phyloP scores from a whole-genome alignment of 2,888 invertebrate genomes.

The Cheiracanthium punctorium region DNA sequence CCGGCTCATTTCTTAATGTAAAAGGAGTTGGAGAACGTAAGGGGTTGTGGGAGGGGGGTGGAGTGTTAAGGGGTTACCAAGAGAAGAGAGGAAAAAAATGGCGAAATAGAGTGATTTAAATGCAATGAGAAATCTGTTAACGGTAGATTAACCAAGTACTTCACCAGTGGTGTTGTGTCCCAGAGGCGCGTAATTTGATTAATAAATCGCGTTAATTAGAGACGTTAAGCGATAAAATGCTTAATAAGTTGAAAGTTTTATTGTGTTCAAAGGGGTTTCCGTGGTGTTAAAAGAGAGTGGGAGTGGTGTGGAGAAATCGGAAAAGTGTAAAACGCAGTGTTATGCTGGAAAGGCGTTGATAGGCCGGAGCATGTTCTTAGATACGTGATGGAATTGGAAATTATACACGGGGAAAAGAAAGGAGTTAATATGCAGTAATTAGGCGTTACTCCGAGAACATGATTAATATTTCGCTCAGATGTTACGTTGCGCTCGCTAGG shows the following conservation, averaged over 20 bases:
- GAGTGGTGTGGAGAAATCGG: not conserved
- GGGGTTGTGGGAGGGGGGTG: too few relatives aligned
- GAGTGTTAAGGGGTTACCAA: too few relatives aligned
- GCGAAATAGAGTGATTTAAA: constrained; percentile 55
- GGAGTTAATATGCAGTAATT: not conserved
- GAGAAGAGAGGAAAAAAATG: not conserved
- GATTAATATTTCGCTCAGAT: too few relatives aligned
- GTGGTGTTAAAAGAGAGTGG: not conserved
- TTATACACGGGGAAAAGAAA: not conserved
- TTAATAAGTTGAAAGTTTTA: constrained; percentile 46
- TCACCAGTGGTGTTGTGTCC: constrained; percentile 12
- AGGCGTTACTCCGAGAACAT: not conserved
- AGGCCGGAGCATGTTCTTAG: not conserved
- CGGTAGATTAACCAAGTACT: constrained; percentile 61
- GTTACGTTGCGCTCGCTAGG: too few relatives aligned
- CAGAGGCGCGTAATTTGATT: constrained; percentile 53
- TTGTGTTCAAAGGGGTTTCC: constrained; percentile 26
- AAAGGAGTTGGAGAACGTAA: constrained; percentile 22
- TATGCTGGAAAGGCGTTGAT: not conserved
- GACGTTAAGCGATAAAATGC: not conserved
- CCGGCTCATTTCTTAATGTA: constrained; percentile 15
- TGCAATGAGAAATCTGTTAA: constrained; percentile 63
- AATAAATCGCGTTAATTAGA: constrained; percentile 63
- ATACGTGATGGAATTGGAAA: not conserved
- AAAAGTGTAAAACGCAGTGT: not conserved